These are phyloP conservation scores for Ophion costatus DNA, from an alignment of 2,888 invertebrate species.

Conservation along the genomic window DNA sequence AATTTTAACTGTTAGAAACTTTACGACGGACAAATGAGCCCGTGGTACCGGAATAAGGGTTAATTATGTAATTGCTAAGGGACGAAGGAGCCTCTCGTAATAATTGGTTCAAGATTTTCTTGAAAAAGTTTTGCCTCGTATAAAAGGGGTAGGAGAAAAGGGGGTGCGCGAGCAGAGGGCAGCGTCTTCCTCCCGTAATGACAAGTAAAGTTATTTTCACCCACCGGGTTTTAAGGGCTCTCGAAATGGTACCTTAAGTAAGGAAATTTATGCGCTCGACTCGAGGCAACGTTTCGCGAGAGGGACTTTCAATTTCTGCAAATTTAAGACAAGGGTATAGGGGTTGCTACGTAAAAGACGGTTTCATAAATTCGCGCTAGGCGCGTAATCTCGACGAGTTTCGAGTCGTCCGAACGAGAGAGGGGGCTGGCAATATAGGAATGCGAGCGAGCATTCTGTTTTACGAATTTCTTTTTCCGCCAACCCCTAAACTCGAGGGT, in stretches of 20 bases:
- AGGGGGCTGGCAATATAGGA: constrained; percentile 29
- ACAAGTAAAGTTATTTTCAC: constrained; percentile 9
- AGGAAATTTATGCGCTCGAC: background rate
- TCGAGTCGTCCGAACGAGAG: constrained; percentile 18
- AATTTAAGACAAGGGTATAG: constrained; percentile 14
- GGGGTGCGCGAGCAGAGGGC: background rate
- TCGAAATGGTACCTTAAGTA: constrained; percentile 5
- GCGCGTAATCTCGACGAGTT: constrained; percentile 31
- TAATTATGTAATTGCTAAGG: constrained; percentile 1
- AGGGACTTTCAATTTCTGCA: constrained; percentile 19
- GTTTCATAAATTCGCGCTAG: constrained; percentile 37
- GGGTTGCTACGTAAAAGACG: constrained; percentile 11
- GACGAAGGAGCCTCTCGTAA: background rate
- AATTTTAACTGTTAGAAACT: background rate
- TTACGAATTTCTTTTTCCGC: constrained; percentile 25
- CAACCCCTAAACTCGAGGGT: constrained; percentile 30
- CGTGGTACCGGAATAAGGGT: background rate
- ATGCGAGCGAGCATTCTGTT: constrained; percentile 23
- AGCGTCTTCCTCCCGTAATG: background rate
- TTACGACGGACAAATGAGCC: background rate
- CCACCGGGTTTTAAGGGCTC: background rate
- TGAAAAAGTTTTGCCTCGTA: background rate
- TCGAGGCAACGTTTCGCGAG: background rate
- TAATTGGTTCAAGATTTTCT: background rate
- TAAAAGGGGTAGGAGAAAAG: background rate